Conservation (phyloP, 2,797 vertebrate genomes). For the Gadopsis bispinosus region DNA sequence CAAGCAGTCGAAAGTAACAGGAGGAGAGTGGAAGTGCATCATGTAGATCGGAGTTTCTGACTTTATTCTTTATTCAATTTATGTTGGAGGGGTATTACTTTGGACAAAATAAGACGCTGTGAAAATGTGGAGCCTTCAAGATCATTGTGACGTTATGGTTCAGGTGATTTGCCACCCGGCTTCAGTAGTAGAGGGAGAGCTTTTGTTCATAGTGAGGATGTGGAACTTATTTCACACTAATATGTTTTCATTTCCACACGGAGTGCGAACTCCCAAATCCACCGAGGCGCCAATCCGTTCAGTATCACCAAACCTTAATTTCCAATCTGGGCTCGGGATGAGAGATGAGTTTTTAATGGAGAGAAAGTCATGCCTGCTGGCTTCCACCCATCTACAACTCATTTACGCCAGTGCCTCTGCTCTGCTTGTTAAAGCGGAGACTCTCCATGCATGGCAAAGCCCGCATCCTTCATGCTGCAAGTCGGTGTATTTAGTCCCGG, state of each 20-base stretch:
- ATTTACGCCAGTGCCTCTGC: constrained; percentile 56
- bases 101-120: constrained; percentile 25
- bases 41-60: not conserved
- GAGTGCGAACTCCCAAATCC: constrained; percentile 61
- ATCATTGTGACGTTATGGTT: constrained; percentile 31
- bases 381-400: constrained; percentile 64
- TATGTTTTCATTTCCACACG: constrained; percentile 62
- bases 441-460: constrained; percentile 49
- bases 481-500: constrained; percentile 27
- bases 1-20: not conserved
- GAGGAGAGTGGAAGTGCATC: not conserved
- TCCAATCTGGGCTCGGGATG: constrained; percentile 63
- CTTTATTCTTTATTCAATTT: constrained; percentile 12
- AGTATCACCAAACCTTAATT: constrained; percentile 59
- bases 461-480: constrained; percentile 45
- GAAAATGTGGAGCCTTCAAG: constrained; percentile 8
- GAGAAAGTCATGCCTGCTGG: constrained; percentile 73
- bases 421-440: constrained; percentile 61
- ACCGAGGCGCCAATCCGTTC: constrained; percentile 53
- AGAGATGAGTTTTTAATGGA: constrained; percentile 76
- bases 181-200: constrained; percentile 7
- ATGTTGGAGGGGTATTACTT: constrained; percentile 27
- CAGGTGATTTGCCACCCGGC: constrained; percentile 19
- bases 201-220: constrained; percentile 46
- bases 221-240: constrained; percentile 64